Base-by-base conservation (phyloP, 1,140 invertebrate species). In the Penaeus japonicus region DNA sequence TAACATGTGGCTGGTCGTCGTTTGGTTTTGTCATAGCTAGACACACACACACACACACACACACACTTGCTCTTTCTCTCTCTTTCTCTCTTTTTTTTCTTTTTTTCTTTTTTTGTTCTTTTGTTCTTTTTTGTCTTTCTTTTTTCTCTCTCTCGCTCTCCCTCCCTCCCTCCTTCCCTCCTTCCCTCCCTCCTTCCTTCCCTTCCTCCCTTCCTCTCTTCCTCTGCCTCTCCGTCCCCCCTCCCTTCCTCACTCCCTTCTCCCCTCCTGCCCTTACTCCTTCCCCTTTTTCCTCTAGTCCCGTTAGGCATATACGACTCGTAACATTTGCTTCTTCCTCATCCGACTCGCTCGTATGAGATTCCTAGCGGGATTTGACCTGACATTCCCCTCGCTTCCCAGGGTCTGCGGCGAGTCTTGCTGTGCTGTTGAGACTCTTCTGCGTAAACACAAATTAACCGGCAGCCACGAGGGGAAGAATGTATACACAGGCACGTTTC, bases 11-110 rank as follows among this genome's bases (percentile, higher is more conserved):
- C 47, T 47, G 47, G 47, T 47, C 47, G 47, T 47, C 47, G 4
- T 47, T 47, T 47, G 47, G 47, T 47, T 47, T 47, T 47, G 47
- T 47, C 47, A 47, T 47, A 47, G 0, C 47, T 47, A 15, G 47
- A 12, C 47, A n/a, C n/a, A 30, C 70, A 3, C 39, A 20, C 70
- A 27, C 39, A 7, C 39, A 7, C 73, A 32, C 73, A 32, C 73
- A 32, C 73, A 32, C 73, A 32, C 73, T 77, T 30, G 30, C 73
- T 77, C 73, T 77, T 30, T 77, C 73, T 77, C 73, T 77, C 73
- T 77, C 73, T 77, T 30, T 77, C 73, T 77, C 73, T 77, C 73
- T 77, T 30, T 77, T 30, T 77, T 30, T 77, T 30, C 32, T 30
- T 77, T 30, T 77, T 30, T 77, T 30, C 32, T 24, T 75, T 24